A percentile compares a stretch with the other conserved stretches of the same genome.
phyloP scores from a whole-genome alignment of 1,140 invertebrate species.

The Sitodiplosis mosellana region DNA sequence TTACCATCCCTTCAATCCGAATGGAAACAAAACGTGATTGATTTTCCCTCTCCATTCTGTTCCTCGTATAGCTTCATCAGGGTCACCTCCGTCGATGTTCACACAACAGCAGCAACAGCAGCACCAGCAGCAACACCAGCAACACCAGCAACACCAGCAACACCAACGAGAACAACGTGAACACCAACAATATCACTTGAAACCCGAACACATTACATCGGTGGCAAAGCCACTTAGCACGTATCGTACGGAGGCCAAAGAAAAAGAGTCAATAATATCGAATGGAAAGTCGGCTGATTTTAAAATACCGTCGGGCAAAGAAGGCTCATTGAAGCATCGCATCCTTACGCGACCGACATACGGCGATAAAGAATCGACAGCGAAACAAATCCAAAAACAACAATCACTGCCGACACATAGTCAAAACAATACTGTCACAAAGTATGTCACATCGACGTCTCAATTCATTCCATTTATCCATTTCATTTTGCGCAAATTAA shows the following conservation, averaged over 20 bases:
- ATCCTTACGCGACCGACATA: slow-evolving; percentile 20
- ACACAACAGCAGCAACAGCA: not conserved
- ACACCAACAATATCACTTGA: not conserved
- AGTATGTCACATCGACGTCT: no score
- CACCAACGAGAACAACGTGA: not conserved
- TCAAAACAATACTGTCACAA: no score
- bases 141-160: not conserved
- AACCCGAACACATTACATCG: slow-evolving; percentile 3
- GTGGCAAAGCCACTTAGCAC: slow-evolving; percentile 5
- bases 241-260: not conserved
- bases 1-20: no score
- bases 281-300: slow-evolving; percentile 9
- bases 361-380: not conserved
- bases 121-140: not conserved
- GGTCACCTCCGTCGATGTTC: no score
- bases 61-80: no score
- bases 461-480: no score
- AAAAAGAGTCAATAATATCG: not conserved
- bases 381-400: not conserved
- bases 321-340: slow-evolving; percentile 28
- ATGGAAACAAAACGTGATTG: no score
- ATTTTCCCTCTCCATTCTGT: no score
- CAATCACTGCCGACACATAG: not conserved
- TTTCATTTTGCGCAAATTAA: no score
- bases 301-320: slow-evolving; percentile 28